These are phyloP conservation scores for Gandaritis pyraliata DNA, from an alignment of 2,888 invertebrate species.

Conservation along the genomic window DNA sequence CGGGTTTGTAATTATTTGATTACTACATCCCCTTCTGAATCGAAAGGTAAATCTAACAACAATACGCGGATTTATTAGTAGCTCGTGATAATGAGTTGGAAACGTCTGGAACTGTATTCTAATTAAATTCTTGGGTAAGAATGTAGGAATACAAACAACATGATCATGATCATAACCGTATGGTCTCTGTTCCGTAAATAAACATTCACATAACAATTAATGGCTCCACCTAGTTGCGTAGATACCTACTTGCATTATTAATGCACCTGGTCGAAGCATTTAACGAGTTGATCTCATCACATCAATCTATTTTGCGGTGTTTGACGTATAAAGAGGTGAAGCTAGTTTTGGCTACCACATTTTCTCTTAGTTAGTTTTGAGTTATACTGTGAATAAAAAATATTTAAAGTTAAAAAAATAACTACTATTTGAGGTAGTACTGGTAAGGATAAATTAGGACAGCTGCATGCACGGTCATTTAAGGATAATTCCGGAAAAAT, in stretches of 20 bases:
- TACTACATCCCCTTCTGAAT: conserved; percentile 13
- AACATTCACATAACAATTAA: conserved; percentile 7
- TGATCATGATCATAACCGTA: conserved; percentile 23
- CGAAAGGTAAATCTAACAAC: conserved; percentile 1
- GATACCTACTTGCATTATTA: conserved; percentile 39
- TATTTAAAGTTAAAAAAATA: too few species aligned
- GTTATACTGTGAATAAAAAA: too few species aligned
- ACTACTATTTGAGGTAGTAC: too few species aligned
- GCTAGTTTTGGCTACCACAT: conserved; percentile 7
- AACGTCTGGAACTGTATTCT: too few species aligned
- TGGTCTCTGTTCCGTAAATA: conserved; percentile 31
- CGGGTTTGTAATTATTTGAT: conserved; percentile 36
- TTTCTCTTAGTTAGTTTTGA: too few species aligned
- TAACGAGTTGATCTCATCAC: conserved; percentile 53
- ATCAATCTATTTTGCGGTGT: conserved; percentile 24
- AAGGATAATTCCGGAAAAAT: conserved; percentile 27
- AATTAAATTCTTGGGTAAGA: too few species aligned
- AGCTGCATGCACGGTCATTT: conserved; percentile 3
- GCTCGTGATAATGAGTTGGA: too few species aligned
- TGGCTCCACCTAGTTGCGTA: conserved; percentile 24
- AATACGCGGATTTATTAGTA: neutral
- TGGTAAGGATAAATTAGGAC: too few species aligned
- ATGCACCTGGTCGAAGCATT: conserved; percentile 50
- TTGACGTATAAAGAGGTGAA: neutral
- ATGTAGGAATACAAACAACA: neutral